A percentile compares a stretch with the other conserved stretches of the same genome.
These are phyloP conservation scores for Epicauta chinensis DNA, from an alignment of 1,140 invertebrate genomes.

Conservation along the genomic window DNA sequence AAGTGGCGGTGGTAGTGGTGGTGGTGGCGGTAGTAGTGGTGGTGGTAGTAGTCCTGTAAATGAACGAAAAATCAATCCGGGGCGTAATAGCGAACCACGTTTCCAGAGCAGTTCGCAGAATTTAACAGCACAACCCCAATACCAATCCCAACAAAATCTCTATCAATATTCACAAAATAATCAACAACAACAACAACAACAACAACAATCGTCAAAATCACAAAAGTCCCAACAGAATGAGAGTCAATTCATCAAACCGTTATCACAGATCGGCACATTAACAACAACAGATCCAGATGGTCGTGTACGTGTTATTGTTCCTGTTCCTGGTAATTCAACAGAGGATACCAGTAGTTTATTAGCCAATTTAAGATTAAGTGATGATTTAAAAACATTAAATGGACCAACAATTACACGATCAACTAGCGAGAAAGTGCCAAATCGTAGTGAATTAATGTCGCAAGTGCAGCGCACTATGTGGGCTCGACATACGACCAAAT, in stretches of 20 bases:
- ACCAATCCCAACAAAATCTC: slow-evolving; percentile 2
- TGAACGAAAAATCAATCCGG: slow-evolving; percentile 32
- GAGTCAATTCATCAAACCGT: slow-evolving; percentile 56
- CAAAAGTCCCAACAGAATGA: slow-evolving; percentile 17
- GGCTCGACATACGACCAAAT: slow-evolving; percentile 83
- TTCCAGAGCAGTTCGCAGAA: slow-evolving; percentile 31
- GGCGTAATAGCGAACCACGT: slow-evolving; percentile 29
- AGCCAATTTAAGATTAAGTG: slow-evolving; percentile 44
- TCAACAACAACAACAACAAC: slow-evolving; percentile 20
- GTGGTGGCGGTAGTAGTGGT: no score
- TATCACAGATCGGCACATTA: slow-evolving; percentile 56
- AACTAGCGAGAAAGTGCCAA: slow-evolving; percentile 77
- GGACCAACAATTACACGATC: slow-evolving; percentile 64
- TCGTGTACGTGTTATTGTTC: slow-evolving; percentile 50
- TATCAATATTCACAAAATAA: not conserved
- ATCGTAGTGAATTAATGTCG: slow-evolving; percentile 75
- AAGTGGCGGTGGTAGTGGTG: slow-evolving; percentile 8
- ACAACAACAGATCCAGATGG: slow-evolving; percentile 53
- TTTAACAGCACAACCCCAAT: slow-evolving; percentile 2
- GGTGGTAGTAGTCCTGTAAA: slow-evolving; percentile 30
- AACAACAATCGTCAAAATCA: not conserved
- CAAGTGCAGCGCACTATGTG: slow-evolving; percentile 71
- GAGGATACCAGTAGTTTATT: slow-evolving; percentile 31
- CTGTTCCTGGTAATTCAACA: slow-evolving; percentile 42
- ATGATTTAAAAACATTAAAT: slow-evolving; percentile 29